Conservation (phyloP, 1,140 invertebrate species). For the Drosophila dunni region DNA sequence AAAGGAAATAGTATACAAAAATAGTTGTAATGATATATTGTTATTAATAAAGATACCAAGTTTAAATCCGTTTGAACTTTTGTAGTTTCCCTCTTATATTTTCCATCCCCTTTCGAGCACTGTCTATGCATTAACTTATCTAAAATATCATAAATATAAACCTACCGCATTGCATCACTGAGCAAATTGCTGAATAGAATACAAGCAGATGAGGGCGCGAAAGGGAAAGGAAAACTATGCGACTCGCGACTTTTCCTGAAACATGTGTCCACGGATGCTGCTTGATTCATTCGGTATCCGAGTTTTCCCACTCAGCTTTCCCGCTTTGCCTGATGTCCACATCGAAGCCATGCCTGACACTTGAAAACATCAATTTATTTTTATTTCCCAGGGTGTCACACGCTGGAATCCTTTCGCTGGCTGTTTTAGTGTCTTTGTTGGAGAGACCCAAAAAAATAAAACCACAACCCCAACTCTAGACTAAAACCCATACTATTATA, state of each 20-base stretch:
- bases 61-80: not conserved
- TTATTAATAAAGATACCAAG: no score
- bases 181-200: slow-evolving; percentile 61
- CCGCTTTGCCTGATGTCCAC: slow-evolving; percentile 32
- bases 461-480: slow-evolving; percentile 25
- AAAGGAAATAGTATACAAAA: no score
- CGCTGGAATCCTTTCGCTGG: slow-evolving; percentile 46
- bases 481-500: slow-evolving; percentile 36
- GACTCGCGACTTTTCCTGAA: slow-evolving; percentile 39
- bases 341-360: slow-evolving; percentile 43
- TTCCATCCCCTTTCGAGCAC: not conserved
- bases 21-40: no score
- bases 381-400: slow-evolving; percentile 58
- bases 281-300: not conserved
- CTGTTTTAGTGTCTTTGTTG: slow-evolving; percentile 44
- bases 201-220: slow-evolving; percentile 30
- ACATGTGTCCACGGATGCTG: slow-evolving; percentile 39
- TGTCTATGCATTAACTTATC: slow-evolving; percentile 47
- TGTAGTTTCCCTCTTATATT: slow-evolving; percentile 11
- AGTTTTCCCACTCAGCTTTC: not conserved
- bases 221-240: slow-evolving; percentile 22
- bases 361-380: slow-evolving; percentile 79
- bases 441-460: slow-evolving; percentile 8
- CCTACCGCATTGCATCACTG: slow-evolving; percentile 72
- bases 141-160: slow-evolving; percentile 66